Percentiles rank a stretch among this genome's conserved stretches.
phyloP scores from a whole-genome alignment of 2,113 vertebrate species.

The Blennius ocellaris region DNA sequence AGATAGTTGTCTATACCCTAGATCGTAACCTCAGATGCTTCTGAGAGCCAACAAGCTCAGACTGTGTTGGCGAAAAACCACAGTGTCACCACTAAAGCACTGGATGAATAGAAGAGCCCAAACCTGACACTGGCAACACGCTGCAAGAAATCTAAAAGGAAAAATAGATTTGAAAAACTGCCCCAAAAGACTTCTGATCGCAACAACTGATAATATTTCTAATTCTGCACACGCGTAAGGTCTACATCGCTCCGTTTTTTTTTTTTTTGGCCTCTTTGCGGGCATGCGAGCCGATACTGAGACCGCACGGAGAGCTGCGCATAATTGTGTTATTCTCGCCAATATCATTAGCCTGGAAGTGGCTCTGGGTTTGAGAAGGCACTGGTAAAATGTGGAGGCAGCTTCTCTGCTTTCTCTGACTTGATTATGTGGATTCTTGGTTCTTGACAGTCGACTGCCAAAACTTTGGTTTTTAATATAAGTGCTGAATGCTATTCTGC shows the following conservation, averaged over 20 bases:
- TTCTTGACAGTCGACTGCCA: slow-evolving; percentile 53
- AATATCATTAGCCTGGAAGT: slow-evolving; percentile 42
- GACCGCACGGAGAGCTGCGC: slow-evolving; percentile 31
- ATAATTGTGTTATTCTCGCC: slow-evolving; percentile 36
- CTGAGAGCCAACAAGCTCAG: slow-evolving; percentile 14
- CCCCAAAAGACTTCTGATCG: background rate
- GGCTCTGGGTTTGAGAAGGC: slow-evolving; percentile 72
- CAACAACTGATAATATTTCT: slow-evolving; percentile 5
- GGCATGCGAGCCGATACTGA: slow-evolving; percentile 3
- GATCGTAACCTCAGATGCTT: slow-evolving; percentile 27
- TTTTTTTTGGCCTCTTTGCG: slow-evolving; percentile 6
- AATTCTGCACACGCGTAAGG: slow-evolving; percentile 7
- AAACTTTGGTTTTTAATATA: slow-evolving; percentile 66
- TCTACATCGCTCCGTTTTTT: slow-evolving; percentile 21
- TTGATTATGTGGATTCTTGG: slow-evolving; percentile 47
- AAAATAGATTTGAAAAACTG: background rate
- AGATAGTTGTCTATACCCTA: slow-evolving; percentile 29
- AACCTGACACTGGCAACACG: slow-evolving; percentile 27
- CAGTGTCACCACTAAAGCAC: slow-evolving; percentile 48
- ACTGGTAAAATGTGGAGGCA: slow-evolving; percentile 71
- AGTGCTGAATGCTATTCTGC: slow-evolving; percentile 56
- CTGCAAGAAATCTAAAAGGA: background rate
- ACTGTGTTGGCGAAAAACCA: slow-evolving; percentile 20
- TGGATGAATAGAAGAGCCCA: slow-evolving; percentile 29
- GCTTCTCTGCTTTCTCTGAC: slow-evolving; percentile 53